Base-by-base conservation (phyloP, 2,113 vertebrate species). In the Cochlearius cochlearius region DNA sequence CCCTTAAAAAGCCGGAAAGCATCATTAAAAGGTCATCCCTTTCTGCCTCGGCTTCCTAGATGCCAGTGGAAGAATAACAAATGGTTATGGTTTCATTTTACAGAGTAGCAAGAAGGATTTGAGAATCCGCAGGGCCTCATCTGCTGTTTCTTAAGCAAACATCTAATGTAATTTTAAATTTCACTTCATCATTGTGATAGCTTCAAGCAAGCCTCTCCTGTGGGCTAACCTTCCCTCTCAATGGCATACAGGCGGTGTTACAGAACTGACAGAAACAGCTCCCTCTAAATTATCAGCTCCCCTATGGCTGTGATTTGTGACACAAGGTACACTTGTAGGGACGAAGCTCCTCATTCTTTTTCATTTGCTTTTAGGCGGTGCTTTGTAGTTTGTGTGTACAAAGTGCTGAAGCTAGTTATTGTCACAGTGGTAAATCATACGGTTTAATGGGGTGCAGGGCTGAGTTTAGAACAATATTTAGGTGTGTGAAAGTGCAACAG, bases 101-200 rank as follows among this genome's bases (percentile, higher is more conserved):
- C 96, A 75, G 88, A 19, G 72, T 74, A 95, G 96, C 94, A 95
- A 96, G 92, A 92, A 96, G 90, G 93, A 94, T 96, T 97, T 98
- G 95, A 97, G 97, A 96, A 97, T 97, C 96, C 94, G 76, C 97
- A 98, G 97, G 95, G 96, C 93, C 96, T 98, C 97, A 96, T 97
- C 96, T 98, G 95, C 94, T 98, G 96, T 94, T 98, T 94, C 97
- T 97, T 98, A 98, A 96, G 94, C 94, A 98, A 98, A 98, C 93
- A 98, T 88, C 91, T 97, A 97, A 97, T 92, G 97, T 83, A 97
- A 97, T 98, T 98, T 97, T 87, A 98, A 98, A 98, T 98, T 98
- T 98, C 97, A 97, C 90, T 98, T 98, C 94, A 97, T 97, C 97
- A 95, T 45, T 56, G 47, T 80, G 95, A 97, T 94, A 94, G 93